These are phyloP conservation scores for Dusona sp. DNA, from an alignment of 2,888 invertebrate species.

Conservation along the genomic window DNA sequence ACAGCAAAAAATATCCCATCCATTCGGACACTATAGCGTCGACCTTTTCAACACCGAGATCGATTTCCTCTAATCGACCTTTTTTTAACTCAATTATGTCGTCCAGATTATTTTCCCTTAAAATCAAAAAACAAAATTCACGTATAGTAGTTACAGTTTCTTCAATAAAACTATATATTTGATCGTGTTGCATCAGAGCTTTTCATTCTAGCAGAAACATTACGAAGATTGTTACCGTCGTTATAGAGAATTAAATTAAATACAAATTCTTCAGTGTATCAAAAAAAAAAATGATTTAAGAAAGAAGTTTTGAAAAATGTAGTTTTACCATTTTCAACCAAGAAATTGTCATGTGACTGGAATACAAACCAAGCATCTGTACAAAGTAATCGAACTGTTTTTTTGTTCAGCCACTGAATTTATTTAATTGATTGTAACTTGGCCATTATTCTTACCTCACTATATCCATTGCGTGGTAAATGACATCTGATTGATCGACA, in stretches of 20 bases:
- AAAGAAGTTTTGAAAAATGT: background rate
- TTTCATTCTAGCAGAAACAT: background rate
- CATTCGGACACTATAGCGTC: slow-evolving; percentile 98
- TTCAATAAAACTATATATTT: background rate
- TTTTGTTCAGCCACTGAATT: background rate
- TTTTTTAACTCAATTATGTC: slow-evolving; percentile 92
- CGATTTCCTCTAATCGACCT: slow-evolving; percentile 94
- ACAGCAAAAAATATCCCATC: slow-evolving; percentile 99
- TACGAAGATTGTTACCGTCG: background rate
- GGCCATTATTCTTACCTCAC: slow-evolving; percentile 87
- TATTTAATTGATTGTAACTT: background rate
- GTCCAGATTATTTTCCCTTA: slow-evolving; percentile 90
- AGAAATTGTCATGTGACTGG: no score
- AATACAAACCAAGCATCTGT: no score
- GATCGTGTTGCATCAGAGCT: background rate
- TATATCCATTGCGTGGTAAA: slow-evolving; percentile 98
- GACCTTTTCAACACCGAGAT: slow-evolving; percentile 90
- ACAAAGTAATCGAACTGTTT: no score
- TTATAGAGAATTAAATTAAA: no score
- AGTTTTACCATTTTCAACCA: background rate
- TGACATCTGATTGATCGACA: slow-evolving; percentile 98
- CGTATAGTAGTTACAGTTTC: background rate
- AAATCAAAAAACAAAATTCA: slow-evolving; percentile 16
- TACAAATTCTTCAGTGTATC: background rate
- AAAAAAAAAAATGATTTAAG: background rate